A percentile compares a stretch with the other conserved stretches of the same genome.
Evolutionary conservation across 2,113 vertebrate species (phyloP).

Genomic region (Sapayoa aenigma): DNA sequence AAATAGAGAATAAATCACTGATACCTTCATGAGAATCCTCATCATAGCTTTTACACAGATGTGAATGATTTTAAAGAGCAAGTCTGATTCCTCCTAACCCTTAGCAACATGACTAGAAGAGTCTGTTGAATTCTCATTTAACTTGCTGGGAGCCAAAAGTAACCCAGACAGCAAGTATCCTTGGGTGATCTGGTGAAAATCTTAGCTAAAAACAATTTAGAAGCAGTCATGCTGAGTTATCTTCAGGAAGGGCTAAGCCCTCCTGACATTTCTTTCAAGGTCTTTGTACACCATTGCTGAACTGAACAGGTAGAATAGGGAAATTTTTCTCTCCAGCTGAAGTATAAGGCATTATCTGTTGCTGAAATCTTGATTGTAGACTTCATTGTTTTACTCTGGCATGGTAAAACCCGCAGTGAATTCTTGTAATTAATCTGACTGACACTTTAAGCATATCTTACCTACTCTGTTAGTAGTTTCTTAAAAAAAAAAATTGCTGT

Average conservation of each 20-base stretch:
- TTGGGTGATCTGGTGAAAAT: background rate
- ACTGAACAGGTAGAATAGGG: background rate
- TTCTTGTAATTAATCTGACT: conserved; percentile 3
- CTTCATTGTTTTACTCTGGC: background rate
- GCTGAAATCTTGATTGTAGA: background rate
- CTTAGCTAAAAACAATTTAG: background rate
- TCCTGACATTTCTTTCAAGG: background rate
- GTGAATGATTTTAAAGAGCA: background rate
- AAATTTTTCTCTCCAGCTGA: background rate
- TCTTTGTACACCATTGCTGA: background rate
- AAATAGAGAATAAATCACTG: background rate
- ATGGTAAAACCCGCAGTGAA: background rate
- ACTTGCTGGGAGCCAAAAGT: background rate
- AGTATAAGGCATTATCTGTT: background rate
- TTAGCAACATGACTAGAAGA: background rate
- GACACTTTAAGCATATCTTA: background rate
- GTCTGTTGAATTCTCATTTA: background rate
- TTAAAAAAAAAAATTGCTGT: background rate
- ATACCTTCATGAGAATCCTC: background rate
- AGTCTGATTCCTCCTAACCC: background rate
- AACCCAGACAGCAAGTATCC: background rate
- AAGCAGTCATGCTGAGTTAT: background rate
- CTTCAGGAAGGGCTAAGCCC: background rate
- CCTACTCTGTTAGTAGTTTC: background rate
- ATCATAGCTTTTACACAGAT: background rate